Evolutionary conservation across 2,888 invertebrate genomes (phyloP), one percentile per base, ranked within the genome.

Genomic region (Phalera bucephala): DNA sequence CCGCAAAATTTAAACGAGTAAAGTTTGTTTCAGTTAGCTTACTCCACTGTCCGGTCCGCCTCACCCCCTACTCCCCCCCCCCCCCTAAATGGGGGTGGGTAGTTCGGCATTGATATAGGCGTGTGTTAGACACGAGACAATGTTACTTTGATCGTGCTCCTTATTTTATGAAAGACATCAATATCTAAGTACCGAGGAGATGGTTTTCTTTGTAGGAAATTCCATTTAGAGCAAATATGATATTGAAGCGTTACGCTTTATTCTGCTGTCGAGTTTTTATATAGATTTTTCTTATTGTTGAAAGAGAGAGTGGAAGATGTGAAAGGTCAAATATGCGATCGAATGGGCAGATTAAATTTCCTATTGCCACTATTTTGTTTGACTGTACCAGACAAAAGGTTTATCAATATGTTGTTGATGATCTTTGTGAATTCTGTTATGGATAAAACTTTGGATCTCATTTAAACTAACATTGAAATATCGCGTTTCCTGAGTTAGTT

Each of bases 1-100:
- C 81, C 80, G 80, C 85, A 84, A 84, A 86, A 82, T 87, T 88
- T 87, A 87, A 90, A 89, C 85, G 90, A 88, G 88, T 80, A 87
- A 90, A 88, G 83, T 88, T 88, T 79, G 80, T 79, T 79, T 80
- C 73, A 75, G 82, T 80, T 76, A 72, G 80, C 75, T 81, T 75
- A 71, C 78, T 75, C 74, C 68, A 80, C 78, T 81, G 85, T 83
- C 86, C 82, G 72, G 69, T 61, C 53, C 51, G 40, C 62, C 64
- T 63, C 56, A 41, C 40, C 40, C 47, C 49, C 56, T 52, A 41
- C 39, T 28, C 28, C 39, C 34, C 17, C 47, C 28, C 39, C 34
- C 17, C 47, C 52, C 36, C 41, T 35, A 35, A 20, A 13, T 14
- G 31, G 47, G 35, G 49, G 23, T 40, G 59, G 59, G 63, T 53